These are phyloP conservation scores for Thumatha senex DNA, from an alignment of 2,888 invertebrate species.

Conservation along the genomic window DNA sequence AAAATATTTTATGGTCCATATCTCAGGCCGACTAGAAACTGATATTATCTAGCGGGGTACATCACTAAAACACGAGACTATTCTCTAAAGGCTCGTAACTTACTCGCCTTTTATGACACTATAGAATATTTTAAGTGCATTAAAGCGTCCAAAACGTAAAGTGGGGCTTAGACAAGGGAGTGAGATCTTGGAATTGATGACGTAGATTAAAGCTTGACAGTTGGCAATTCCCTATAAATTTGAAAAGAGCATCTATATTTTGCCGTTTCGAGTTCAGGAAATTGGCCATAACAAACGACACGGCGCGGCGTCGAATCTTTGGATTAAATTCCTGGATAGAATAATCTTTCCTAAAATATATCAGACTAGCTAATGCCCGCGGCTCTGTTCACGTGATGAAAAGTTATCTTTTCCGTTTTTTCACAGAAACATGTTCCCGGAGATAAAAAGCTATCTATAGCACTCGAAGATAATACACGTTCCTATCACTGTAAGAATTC, in stretches of 20 bases:
- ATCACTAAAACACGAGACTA: constrained; percentile 36
- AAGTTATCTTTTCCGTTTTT: no score
- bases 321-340: no score
- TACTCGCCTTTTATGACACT: constrained; percentile 70
- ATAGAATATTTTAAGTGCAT: constrained; percentile 76
- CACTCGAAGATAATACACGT: no score
- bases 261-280: constrained; percentile 11
- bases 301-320: constrained; percentile 10
- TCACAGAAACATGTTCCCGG: no score
- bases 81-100: constrained; percentile 61
- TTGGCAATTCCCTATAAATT: constrained; percentile 11
- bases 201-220: constrained; percentile 44
- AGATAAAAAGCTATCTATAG: no score
- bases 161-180: constrained; percentile 20
- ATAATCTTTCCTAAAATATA: no score
- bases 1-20: constrained; percentile 14
- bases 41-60: constrained; percentile 20
- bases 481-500: no score
- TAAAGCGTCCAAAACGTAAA: constrained; percentile 47
- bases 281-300: constrained; percentile 10
- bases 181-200: constrained; percentile 41
- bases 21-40: constrained; percentile 10
- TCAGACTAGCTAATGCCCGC: no score
- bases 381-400: no score
- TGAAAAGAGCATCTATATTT: constrained; percentile 21